phyloP scores from a whole-genome alignment of 64 coral and sea anemone species.

The Montipora capricornis region DNA sequence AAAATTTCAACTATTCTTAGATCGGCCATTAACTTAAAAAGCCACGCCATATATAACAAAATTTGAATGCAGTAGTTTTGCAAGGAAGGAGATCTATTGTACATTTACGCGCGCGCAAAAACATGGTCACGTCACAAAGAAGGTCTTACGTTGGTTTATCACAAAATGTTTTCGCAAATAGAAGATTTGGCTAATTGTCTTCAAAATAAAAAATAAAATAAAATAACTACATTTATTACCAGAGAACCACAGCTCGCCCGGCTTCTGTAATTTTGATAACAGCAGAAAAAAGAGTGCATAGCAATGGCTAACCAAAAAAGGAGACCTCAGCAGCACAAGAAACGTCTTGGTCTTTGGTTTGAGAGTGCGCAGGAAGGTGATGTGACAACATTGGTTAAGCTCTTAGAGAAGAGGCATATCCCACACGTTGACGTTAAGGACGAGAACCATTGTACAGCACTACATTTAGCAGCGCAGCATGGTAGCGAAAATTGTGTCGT shows the following conservation, averaged over 20 bases:
- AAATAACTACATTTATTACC: too few relatives aligned
- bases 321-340: not conserved
- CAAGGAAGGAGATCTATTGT: too few relatives aligned
- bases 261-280: not conserved
- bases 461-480: constrained; percentile 71
- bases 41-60: too few relatives aligned
- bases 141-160: not conserved
- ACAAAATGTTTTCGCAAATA: not conserved
- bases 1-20: too few relatives aligned
- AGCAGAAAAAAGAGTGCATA: not conserved
- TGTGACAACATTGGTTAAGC: constrained; percentile 9
- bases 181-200: too few relatives aligned
- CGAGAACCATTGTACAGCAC: constrained; percentile 57
- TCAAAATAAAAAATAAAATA: too few relatives aligned
- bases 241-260: not conserved
- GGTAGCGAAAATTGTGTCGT: constrained; percentile 62
- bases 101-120: not conserved
- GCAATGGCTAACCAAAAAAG: not conserved
- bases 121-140: not conserved
- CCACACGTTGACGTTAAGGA: constrained; percentile 71
- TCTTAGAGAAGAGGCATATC: constrained; percentile 1
- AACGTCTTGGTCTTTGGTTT: constrained; percentile 73
- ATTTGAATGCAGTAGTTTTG: too few relatives aligned
- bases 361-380: constrained; percentile 66
- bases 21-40: too few relatives aligned